phyloP scores from a whole-genome alignment of 2,888 invertebrate genomes.

The Drosophila bunnanda region DNA sequence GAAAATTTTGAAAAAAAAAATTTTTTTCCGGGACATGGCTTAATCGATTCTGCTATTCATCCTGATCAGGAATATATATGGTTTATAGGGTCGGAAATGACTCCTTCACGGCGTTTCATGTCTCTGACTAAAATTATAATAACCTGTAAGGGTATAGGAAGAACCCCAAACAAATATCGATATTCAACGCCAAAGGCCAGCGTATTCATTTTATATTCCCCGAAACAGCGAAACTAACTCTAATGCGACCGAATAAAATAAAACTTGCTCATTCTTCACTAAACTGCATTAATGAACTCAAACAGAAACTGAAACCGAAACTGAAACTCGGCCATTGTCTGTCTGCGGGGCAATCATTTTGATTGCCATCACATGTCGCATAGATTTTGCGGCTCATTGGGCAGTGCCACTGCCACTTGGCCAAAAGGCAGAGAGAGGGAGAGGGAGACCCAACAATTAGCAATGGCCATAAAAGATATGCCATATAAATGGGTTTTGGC shows the following conservation, averaged over 20 bases:
- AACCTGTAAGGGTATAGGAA: background rate
- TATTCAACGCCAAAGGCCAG: conserved; percentile 1
- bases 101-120: background rate
- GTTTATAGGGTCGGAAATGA: background rate
- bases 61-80: too few species aligned
- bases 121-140: background rate
- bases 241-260: conserved; percentile 10
- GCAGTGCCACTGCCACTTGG: conserved; percentile 5
- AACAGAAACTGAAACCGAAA: conserved; percentile 3
- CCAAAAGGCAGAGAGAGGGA: background rate
- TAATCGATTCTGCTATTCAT: too few species aligned
- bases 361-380: conserved; percentile 76
- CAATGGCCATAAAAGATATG: conserved; percentile 65
- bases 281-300: conserved; percentile 68
- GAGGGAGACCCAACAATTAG: conserved; percentile 61
- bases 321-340: conserved; percentile 11
- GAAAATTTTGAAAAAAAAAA: too few species aligned
- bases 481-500: conserved; percentile 49
- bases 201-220: conserved; percentile 11
- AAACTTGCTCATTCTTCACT: conserved; percentile 51
- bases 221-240: background rate
- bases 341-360: conserved; percentile 60
- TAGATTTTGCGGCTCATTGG: conserved; percentile 73
- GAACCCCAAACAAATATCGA: background rate
- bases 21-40: too few species aligned